Evolutionary conservation across 2,888 invertebrate genomes (phyloP), one percentile per base, ranked within the genome.

Genomic region (Cactoblastis cactorum): DNA sequence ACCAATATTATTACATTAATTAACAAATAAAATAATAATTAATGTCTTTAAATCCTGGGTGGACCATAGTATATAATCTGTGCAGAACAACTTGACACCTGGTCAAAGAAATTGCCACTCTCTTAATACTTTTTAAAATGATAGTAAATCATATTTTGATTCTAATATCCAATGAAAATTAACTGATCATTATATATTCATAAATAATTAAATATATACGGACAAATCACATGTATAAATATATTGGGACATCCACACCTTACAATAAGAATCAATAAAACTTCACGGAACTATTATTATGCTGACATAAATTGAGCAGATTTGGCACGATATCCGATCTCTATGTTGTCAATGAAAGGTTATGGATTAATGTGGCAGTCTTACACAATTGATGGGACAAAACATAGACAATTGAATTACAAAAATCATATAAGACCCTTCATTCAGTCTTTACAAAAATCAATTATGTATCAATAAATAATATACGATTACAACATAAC

Each of bases 231-330:
- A n/a, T 34, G 4, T 34, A 11, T 32, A 2, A 32, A 4, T 32
- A 32, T 34, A 34, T n/a, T 38, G 38, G 9, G 39, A 22, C 51
- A 52, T 50, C 43, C 47, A 12, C n/a, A 49, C 8, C 48, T 52
- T 51, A 54, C 4, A 47, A 24, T 51, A 47, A 49, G 49, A 67
- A 66, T 57, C 58, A 58, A 57, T 59, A 57, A 61, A 63, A 66
- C 65, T 53, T 54, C 60, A 61, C 64, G 61, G 64, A 77, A 78
- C 58, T 55, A 71, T 67, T 57, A 61, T 61, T 65, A 64, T 63
- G 69, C 67, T 70, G 71, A 68, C 1, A 28, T 74, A 82, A 77
- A 78, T 85, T 86, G 85, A 86, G 85, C 85, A 84, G 68, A 73
- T 76, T 80, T 83, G 83, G 79, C 82, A 81, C 76, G 69, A 74